Base-by-base conservation (phyloP, 1,140 invertebrate species). In the Orius insidiosus region DNA sequence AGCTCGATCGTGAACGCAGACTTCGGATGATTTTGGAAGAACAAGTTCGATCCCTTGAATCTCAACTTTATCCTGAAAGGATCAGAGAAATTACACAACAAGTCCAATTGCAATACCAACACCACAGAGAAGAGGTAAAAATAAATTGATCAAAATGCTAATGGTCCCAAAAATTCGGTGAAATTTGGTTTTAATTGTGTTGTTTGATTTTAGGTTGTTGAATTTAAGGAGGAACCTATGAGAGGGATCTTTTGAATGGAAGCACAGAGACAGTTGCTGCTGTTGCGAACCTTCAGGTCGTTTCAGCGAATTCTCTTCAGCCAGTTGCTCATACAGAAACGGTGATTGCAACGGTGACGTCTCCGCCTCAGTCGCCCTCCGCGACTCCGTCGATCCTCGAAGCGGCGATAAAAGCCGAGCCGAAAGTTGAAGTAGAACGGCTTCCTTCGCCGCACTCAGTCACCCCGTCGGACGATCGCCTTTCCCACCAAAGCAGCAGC, bases 331-430 rank as follows among this genome's bases (percentile, higher is more conserved):
- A 57, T 19, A 56, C 54, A 13, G 55, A 56, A 43, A 56, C 55
- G 13, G 55, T 56, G 19, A 34, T 64, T 68, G 47, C 68, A 65
- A 2, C 60, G 67, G 48, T 60, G 64, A 11, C 66, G 5, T 54
- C 60, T 15, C 49, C 58, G 34, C 47, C 55, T 7, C 38, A 42
- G 16, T 46, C 51, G n/a, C 51, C 47, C 33, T 42, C n/a, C n/a
- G 54, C 58, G 32, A 59, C 76, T 53, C 71, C 79, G 5, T 76
- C 77, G 14, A 73, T 83, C n/a, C n/a, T n/a, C n/a, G 82, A 85
- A 59, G 80, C 81, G 7, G 80, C 82, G 9, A 85, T n/a, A n/a
- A 85, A 86, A 58, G 80, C 80, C 10, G 82, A 85, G 56, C 83
- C 84, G 5, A 82, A 85, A 58, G 80, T 84, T 10, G 80, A 85